Evolutionary conservation across 1,140 invertebrate genomes (phyloP), one percentile per base, ranked within the genome.

Genomic region (Musca vetustissima): DNA sequence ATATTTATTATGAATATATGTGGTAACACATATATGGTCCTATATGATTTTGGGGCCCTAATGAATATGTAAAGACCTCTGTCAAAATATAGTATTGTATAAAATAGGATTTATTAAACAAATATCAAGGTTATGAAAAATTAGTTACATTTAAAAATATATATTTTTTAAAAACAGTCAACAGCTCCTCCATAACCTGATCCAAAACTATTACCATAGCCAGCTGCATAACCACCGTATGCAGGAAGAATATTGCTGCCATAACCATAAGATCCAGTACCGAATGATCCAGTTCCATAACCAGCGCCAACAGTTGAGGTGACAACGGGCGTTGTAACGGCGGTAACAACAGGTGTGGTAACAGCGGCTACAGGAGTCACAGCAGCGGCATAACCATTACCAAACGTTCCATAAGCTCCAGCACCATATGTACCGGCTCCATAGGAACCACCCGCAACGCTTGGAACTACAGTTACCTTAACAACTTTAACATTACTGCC

Each of bases 401-500:
- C 36, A 43, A 8, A 43, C 13, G 11, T 2, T 11, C 64, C 64
- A 55, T 73, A 73, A 36, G 71, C 70, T 19, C 53, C 32, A 1
- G 64, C 70, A 0, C 52, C 28, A 8, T 28, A 28, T 4, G 28
- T 4, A 4, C 28, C 73, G 1, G 67, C 70, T 72, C 72, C 68
- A 75, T 64, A 28, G 6, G 36, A 7, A 1, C 70, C 69, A 73
- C 17, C 75, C 17, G 19, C 22, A 25, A 22, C 43, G 17, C 66
- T 22, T 36, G 66, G 66, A 14, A 67, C 24, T n/a, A 67, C 50
- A 28, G 66, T 49, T 1, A 67, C 66, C 15, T 78, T 78, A 28
- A 78, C 76, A 49, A 78, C 76, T 71, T 78, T 78, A 21, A 78
- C 75, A 36, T 78, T 74, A 32, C 76, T 76, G 13, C 57, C 57